These are phyloP conservation scores for Linnaemya vulpina DNA, from an alignment of 2,888 invertebrate genomes.

Conservation along the genomic window DNA sequence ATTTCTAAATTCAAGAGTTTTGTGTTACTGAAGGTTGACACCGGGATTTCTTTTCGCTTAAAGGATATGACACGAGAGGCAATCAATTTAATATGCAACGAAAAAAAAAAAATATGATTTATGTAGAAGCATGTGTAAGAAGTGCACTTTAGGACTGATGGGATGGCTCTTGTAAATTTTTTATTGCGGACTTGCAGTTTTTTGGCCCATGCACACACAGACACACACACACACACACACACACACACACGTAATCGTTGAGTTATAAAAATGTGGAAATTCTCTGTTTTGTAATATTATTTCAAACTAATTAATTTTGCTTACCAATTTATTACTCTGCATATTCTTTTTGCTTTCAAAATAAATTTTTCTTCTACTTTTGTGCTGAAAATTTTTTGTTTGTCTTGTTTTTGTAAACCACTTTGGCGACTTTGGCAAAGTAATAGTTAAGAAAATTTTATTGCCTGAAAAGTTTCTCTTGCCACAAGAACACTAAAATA, in stretches of 20 bases:
- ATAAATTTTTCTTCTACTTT: background rate
- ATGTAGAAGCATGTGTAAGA: background rate
- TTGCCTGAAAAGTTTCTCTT: slow-evolving; percentile 55
- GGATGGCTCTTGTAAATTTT: background rate
- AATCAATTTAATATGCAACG: background rate
- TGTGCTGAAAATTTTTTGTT: background rate
- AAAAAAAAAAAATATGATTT: background rate
- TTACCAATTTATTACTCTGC: slow-evolving; percentile 21
- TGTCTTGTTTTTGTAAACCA: slow-evolving; percentile 33
- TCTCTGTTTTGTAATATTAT: slow-evolving; percentile 4
- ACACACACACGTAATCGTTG: background rate
- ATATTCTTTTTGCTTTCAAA: background rate
- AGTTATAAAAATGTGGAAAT: background rate
- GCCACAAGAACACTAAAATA: slow-evolving; percentile 63
- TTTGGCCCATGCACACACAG: too few species aligned
- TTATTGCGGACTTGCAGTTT: background rate
- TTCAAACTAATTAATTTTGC: slow-evolving; percentile 45
- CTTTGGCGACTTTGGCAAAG: slow-evolving; percentile 65
- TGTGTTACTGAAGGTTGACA: slow-evolving; percentile 50
- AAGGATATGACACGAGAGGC: background rate
- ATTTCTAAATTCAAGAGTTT: slow-evolving; percentile 45
- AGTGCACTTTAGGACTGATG: background rate
- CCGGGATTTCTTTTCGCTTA: background rate
- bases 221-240: background rate
- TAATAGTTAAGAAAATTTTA: slow-evolving; percentile 63